These are phyloP conservation scores for Tinea semifulvella DNA, from an alignment of 2,888 invertebrate species.

Conservation along the genomic window DNA sequence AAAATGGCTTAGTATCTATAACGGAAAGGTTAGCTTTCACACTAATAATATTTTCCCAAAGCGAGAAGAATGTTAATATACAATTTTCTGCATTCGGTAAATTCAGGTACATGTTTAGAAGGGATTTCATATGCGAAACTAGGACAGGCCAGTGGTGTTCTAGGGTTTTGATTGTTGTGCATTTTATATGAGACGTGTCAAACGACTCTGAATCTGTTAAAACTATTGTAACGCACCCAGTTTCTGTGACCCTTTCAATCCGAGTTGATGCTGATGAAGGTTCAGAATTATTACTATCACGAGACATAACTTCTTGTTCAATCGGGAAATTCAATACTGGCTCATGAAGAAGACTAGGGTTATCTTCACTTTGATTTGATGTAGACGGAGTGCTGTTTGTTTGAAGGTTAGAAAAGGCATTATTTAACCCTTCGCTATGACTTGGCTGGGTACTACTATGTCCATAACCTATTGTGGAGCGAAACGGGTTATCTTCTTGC, in stretches of 20 bases:
- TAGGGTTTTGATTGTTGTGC: constrained; percentile 83
- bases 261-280: constrained; percentile 38
- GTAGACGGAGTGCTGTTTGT: constrained; percentile 46
- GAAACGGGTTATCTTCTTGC: constrained; percentile 55
- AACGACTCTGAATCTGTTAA: constrained; percentile 83
- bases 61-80: constrained; percentile 81
- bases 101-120: constrained; percentile 66
- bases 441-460: constrained; percentile 32
- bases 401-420: constrained; percentile 57
- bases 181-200: constrained; percentile 87
- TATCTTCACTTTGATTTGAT: constrained; percentile 30
- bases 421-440: constrained; percentile 43
- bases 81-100: constrained; percentile 72
- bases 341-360: constrained; percentile 40
- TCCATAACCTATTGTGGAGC: constrained; percentile 44
- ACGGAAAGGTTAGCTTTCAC: constrained; percentile 91
- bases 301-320: constrained; percentile 30
- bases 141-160: constrained; percentile 87
- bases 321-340: constrained; percentile 47
- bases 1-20: constrained; percentile 88
- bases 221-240: constrained; percentile 68
- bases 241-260: constrained; percentile 52
- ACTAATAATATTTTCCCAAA: constrained; percentile 92
- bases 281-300: constrained; percentile 38
- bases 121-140: constrained; percentile 73